Evolutionary conservation across 1,140 invertebrate species (phyloP).

Genomic region (Drosophila cardini): DNA sequence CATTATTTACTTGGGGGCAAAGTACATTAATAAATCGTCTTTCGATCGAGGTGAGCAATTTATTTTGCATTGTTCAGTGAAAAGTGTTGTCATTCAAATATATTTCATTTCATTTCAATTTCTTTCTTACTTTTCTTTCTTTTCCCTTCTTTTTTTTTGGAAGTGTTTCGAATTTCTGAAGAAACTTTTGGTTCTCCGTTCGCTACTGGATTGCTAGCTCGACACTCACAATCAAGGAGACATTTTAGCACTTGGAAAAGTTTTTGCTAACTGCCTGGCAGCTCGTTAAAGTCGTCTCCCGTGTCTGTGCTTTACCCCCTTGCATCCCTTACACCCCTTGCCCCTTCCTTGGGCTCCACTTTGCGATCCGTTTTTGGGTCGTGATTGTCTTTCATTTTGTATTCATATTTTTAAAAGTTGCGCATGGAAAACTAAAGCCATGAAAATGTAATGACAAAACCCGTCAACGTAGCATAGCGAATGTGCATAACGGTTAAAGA

Average conservation of each 20-base stretch:
- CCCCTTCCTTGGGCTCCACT: background rate
- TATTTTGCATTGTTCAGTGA: constrained; percentile 27
- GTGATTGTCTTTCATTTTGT: constrained; percentile 42
- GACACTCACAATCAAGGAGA: constrained; percentile 37
- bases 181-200: constrained; percentile 5
- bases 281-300: constrained; percentile 58
- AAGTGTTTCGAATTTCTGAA: constrained; percentile 14
- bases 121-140: background rate
- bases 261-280: constrained; percentile 62
- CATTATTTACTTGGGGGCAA: background rate
- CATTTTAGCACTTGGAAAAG: constrained; percentile 50
- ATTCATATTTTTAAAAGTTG: constrained; percentile 74
- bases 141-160: background rate
- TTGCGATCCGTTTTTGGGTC: background rate
- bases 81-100: constrained; percentile 31
- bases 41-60: background rate
- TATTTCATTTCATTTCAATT: background rate
- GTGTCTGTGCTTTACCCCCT: background rate
- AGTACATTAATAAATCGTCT: constrained; percentile 9
- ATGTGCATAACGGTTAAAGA: constrained; percentile 58
- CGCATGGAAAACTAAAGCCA: constrained; percentile 67
- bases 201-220: constrained; percentile 17
- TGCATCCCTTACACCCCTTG: background rate
- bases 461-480: constrained; percentile 41
- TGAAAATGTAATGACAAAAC: constrained; percentile 73